These are phyloP conservation scores for Pocillopora meandrina DNA, from an alignment of 92 coral and sea anemone species.

Conservation along the genomic window DNA sequence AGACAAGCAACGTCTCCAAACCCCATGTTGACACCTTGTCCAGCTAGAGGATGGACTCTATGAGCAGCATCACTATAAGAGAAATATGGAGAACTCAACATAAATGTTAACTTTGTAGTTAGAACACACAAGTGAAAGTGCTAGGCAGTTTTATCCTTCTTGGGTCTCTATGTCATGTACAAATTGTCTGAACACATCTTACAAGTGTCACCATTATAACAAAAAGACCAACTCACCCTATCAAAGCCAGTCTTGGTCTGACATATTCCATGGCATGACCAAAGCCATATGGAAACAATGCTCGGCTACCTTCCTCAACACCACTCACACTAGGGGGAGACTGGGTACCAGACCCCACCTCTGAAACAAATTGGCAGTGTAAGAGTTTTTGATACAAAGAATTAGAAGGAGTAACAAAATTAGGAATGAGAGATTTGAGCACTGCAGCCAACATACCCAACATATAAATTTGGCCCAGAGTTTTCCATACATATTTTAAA, in stretches of 20 bases:
- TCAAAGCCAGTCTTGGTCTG: conserved; percentile 86
- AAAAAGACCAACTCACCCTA: conserved; percentile 69
- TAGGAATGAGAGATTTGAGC: too few relatives aligned
- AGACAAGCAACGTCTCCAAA: conserved; percentile 92
- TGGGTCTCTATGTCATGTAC: too few relatives aligned
- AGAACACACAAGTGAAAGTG: too few relatives aligned
- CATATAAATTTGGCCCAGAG: too few relatives aligned
- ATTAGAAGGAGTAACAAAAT: too few relatives aligned
- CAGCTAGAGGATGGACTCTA: conserved; percentile 96
- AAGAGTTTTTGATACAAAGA: too few relatives aligned
- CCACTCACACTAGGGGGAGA: conserved; percentile 81
- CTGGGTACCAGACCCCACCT: conserved; percentile 63
- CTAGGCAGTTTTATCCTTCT: too few relatives aligned
- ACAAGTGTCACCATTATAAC: neutral
- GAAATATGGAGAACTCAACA: neutral
- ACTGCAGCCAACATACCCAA: too few relatives aligned
- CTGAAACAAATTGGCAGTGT: conserved; percentile 3
- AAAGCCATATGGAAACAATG: conserved; percentile 89
- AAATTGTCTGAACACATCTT: too few relatives aligned
- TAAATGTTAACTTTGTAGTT: too few relatives aligned
- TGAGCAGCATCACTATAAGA: conserved; percentile 94
- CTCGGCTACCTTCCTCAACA: conserved; percentile 89
- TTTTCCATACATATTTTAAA: too few relatives aligned
- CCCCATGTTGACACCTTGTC: conserved; percentile 98
- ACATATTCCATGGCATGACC: conserved; percentile 91